Base-by-base conservation (phyloP, 2,113 vertebrate species). In the Leptobrachium ailaonicum region DNA sequence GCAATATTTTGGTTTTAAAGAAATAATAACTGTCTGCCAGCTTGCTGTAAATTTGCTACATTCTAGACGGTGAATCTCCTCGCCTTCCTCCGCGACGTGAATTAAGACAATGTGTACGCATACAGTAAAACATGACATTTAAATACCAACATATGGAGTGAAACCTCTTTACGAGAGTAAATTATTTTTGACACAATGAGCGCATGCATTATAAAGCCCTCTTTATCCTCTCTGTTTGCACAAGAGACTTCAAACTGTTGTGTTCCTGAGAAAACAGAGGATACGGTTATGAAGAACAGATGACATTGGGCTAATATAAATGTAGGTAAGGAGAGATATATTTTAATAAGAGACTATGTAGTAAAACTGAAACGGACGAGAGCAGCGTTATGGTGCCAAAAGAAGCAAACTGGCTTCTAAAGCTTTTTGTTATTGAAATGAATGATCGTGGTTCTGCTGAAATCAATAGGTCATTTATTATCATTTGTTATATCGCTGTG, bases 241-340 rank as follows among this genome's bases (percentile, higher is more conserved):
- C 66, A 77, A 13, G 76, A 77, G 53, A 77, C 70, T 77, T 77
- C 43, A 44, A 47, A 32, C 54, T 12, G 60, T 67, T 70, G 76
- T 62, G 54, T 50, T 77, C n/a, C 62, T 62, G 11, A 58, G 54
- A 43, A 63, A 63, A 40, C 67, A 71, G 43, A 41, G 43, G 13
- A 71, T 71, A 41, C 45, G 43, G 44, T 78, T 78, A 71, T 78
- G 67, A 71, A 45, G 76, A 78, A 78, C 67, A 78, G 76, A 71
- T 78, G 76, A 70, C 44, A 44, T 6, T 71, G 47, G 14, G 41
- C 42, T 62, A 78, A 78, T 78, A 78, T 78, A 70, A 63, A 45
- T 78, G 76, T 63, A 44, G 68, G 53, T 4, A 41, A 76, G 56
- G 64, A 54, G 47, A 50, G 47, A 50, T 50, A 5, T 50, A 60